Base-by-base conservation (phyloP, 1,140 invertebrate species). In the Coenobita brevimanus region DNA sequence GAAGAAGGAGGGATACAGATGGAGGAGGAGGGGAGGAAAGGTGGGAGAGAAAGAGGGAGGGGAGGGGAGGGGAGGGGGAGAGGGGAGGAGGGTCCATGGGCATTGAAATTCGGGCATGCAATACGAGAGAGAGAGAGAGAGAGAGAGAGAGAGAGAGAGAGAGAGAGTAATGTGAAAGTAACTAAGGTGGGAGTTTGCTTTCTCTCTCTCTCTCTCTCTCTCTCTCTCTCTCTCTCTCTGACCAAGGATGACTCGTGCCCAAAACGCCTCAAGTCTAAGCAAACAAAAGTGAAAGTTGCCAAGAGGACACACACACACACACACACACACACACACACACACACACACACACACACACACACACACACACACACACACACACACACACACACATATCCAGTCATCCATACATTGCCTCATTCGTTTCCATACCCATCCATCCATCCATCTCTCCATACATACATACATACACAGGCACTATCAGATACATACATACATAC, bases 241-340 rank as follows among this genome's bases (percentile, higher is more conserved):
- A n/a, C n/a, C 10, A 67, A 67, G 62, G n/a, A 67, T 33, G 10
- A 1, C 4, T 24, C 10, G 36, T 30, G n/a, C 24, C 3, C 27
- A 67, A 8, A 71, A 71, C 24, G 67, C 4, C 46, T 3, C 21
- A 33, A 15, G 10, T 33, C 17, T 15, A 0, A 1, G 50, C 2
- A 46, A 41, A 17, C 10, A 3, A 17, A 78, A 13, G 3, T 15
- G 24, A 10, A 3, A n/a, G n/a, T n/a, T n/a, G n/a, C n/a, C n/a
- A n/a, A n/a, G n/a, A n/a, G n/a, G n/a, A n/a, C n/a, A n/a, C 24
- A 3, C 73, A n/a, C 73, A 76, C 73, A 1, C 33, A 76, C 67
- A 2, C 67, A 71, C 67, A 2, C 67, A 71, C 67, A 71, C 67
- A 71, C 67, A 71, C 67, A 71, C 67, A 71, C 67, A 71, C 67